Base-by-base conservation (phyloP, 2,888 invertebrate species). In the Dexiosoma caninum region DNA sequence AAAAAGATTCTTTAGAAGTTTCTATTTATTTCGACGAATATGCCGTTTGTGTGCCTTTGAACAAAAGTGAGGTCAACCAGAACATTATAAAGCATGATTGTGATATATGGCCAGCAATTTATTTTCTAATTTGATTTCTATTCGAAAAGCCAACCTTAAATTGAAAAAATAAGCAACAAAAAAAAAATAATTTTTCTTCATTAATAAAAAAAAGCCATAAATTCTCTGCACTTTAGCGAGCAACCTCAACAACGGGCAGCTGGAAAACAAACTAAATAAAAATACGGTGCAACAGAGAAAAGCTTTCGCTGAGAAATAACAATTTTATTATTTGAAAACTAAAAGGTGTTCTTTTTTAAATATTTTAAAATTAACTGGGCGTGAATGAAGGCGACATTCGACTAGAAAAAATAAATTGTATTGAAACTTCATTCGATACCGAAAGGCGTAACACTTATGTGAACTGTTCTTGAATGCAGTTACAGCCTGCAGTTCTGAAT, bases 31-130 rank as follows among this genome's bases (percentile, higher is more conserved):
- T 27, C n/a, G 46, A 70, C 16, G n/a, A 44, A 37, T 37, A 2
- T 37, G 9, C 2, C 10, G 27, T 42, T 51, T 1, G n/a, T 16
- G n/a, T 30, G 49, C 19, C 42, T 46, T 57, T 60, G 10, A 27
- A 27, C 23, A 9, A 40, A 53, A 59, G 72, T 19, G 74, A 74
- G 62, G 60, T 78, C 78, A 74, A 66, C 72, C 78, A 69, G 67
- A 74, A 78, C 74, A 74, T 67, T 67, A 46, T 49, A 62, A 62
- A 69, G n/a, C 49, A 53, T 67, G 44, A 55, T 71, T 37, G 44
- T 55, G 59, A 59, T 42, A n/a, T 66, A 78, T 44, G 59, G 35
- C 57, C 51, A 75, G 57, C 23, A 75, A 67, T 9, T 19, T 32
- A 30, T 14, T 27, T 55, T 27, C 16, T 37, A 42, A 53, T 67